These are phyloP conservation scores for Meriones unguiculatus DNA, from an alignment of 2,113 vertebrate species.

Conservation along the genomic window DNA sequence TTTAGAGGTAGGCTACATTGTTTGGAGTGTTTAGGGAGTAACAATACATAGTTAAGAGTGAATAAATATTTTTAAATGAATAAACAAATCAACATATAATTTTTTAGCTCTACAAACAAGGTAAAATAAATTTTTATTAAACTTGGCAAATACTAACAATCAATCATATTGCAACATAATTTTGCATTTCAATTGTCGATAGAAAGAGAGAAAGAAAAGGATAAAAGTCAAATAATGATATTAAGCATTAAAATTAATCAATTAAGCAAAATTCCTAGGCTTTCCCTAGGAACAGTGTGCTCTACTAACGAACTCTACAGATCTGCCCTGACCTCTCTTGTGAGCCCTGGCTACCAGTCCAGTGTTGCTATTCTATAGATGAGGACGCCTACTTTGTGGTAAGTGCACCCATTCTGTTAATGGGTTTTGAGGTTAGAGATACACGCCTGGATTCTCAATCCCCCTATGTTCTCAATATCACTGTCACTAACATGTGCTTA, in stretches of 20 bases:
- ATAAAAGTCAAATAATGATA: not conserved
- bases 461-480: not conserved
- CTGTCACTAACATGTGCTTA: not conserved
- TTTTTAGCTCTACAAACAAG: not conserved
- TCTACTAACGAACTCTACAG: not conserved
- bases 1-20: not conserved
- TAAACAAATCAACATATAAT: not conserved
- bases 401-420: not conserved
- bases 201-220: not conserved
- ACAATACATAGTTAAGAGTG: not conserved
- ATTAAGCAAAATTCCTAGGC: not conserved
- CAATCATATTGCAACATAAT: not conserved
- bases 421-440: not conserved
- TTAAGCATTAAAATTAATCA: not conserved
- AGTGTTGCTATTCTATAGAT: not conserved
- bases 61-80: not conserved
- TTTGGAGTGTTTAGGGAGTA: not conserved
- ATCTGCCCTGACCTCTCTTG: not conserved
- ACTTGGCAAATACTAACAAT: not conserved
- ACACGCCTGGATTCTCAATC: not conserved
- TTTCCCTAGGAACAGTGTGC: not conserved
- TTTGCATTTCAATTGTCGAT: not conserved
- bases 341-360: not conserved
- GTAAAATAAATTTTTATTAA: constrained; percentile 20
- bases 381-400: not conserved